A percentile compares a stretch with the other conserved stretches of the same genome.
phyloP scores from a whole-genome alignment of 2,113 vertebrate species.

The Gobio gobio region DNA sequence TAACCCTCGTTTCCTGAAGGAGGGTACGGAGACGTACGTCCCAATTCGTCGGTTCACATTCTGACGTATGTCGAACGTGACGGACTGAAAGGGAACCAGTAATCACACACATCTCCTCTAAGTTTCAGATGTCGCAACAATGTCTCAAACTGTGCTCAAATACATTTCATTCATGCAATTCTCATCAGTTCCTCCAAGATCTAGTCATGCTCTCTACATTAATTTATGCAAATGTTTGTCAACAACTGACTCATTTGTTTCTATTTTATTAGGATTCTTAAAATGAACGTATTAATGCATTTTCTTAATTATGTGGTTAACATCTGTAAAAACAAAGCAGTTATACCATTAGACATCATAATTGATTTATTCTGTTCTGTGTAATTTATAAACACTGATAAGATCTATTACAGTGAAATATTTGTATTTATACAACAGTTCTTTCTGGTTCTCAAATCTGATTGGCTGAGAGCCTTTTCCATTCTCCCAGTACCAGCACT shows the following conservation, averaged over 20 bases:
- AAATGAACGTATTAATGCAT: background rate
- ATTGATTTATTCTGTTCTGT: background rate
- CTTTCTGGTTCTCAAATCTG: no score
- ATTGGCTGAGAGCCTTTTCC: no score
- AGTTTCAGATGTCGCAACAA: background rate
- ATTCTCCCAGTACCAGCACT: no score
- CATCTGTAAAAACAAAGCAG: background rate
- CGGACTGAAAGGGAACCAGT: background rate
- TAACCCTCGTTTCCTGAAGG: no score
- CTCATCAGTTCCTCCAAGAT: background rate
- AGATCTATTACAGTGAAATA: no score
- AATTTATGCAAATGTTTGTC: background rate
- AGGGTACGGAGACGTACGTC: no score
- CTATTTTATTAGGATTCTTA: background rate
- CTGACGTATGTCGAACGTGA: no score
- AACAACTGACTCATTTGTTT: background rate
- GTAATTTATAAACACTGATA: background rate
- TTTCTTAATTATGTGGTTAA: background rate
- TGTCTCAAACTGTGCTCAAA: background rate
- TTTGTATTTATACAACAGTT: no score
- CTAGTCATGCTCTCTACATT: background rate
- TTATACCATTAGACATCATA: background rate
- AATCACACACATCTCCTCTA: background rate
- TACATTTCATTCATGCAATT: background rate
- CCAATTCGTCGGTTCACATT: no score